phyloP scores from a whole-genome alignment of 2,113 vertebrate genomes.

The Ginglymostoma cirratum region DNA sequence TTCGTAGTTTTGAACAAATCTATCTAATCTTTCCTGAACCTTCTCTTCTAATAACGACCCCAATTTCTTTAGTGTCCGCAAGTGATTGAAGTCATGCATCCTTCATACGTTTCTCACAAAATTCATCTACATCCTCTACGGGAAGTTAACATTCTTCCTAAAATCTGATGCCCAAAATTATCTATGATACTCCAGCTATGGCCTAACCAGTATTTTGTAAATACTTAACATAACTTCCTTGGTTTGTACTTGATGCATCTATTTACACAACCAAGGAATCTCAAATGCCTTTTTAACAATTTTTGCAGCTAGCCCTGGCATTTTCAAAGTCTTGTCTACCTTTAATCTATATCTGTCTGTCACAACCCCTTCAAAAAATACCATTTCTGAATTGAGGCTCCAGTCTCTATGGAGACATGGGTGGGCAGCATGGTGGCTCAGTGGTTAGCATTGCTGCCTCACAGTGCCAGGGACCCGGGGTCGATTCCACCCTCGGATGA shows the following conservation, averaged over 20 bases:
- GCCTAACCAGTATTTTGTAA: not conserved
- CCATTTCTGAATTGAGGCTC: too few species aligned
- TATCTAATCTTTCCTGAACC: not conserved
- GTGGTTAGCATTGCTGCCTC: too few species aligned
- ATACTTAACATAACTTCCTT: not conserved
- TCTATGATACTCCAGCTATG: not conserved
- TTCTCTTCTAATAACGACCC: not conserved
- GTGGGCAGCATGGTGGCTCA: too few species aligned
- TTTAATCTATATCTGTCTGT: not conserved
- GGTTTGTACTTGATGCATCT: not conserved
- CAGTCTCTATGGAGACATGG: too few species aligned
- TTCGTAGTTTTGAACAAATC: not conserved
- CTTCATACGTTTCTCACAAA: not conserved
- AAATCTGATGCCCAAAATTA: not conserved
- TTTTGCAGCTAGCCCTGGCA: not conserved
- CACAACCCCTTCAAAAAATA: not conserved
- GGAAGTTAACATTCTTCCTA: not conserved
- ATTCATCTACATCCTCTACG: not conserved
- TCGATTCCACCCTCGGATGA: too few species aligned
- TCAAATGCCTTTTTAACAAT: not conserved
- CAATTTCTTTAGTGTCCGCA: not conserved
- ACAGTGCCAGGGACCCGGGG: too few species aligned
- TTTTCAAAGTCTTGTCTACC: not conserved
- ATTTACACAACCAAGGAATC: not conserved
- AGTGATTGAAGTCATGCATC: not conserved